A percentile compares a stretch with the other conserved stretches of the same genome.
Evolutionary conservation across 2,113 vertebrate genomes (phyloP).

Genomic region (Cephalopholis sonnerati): DNA sequence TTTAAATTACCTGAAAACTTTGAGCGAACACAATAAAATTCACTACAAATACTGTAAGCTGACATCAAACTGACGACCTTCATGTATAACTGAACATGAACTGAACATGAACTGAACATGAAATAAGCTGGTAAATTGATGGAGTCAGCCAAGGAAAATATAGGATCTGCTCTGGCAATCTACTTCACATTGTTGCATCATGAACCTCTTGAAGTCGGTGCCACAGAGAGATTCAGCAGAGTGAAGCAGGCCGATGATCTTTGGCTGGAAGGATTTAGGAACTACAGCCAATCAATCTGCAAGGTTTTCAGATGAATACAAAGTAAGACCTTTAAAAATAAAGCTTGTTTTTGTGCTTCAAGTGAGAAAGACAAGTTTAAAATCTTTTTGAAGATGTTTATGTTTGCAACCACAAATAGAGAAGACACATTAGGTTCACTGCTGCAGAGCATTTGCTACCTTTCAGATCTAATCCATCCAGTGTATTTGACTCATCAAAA

Average conservation of each 20-base stretch:
- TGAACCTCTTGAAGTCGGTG: slow-evolving; percentile 14
- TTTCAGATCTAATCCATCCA: not conserved
- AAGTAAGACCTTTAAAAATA: not conserved
- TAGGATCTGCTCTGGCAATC: slow-evolving; percentile 13
- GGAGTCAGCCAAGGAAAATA: not conserved
- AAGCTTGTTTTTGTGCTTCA: not conserved
- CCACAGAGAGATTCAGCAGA: not conserved
- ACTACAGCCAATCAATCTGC: not conserved
- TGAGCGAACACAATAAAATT: not conserved
- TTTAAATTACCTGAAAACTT: not conserved
- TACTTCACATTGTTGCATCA: slow-evolving; percentile 45
- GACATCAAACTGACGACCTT: not conserved
- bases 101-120: not conserved
- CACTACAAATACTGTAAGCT: not conserved
- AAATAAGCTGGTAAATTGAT: not conserved
- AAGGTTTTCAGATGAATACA: slow-evolving; percentile 8
- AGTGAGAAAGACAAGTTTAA: not conserved
- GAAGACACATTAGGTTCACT: not conserved
- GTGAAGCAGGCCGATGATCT: not conserved
- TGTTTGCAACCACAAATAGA: not conserved
- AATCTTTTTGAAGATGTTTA: not conserved
- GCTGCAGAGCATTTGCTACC: not conserved
- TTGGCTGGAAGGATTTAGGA: slow-evolving; percentile 10
- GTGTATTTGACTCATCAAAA: slow-evolving; percentile 37
- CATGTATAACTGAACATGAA: not conserved